Evolutionary conservation across 2,888 invertebrate genomes (phyloP).

Genomic region (Oegoconia quadripuncta): DNA sequence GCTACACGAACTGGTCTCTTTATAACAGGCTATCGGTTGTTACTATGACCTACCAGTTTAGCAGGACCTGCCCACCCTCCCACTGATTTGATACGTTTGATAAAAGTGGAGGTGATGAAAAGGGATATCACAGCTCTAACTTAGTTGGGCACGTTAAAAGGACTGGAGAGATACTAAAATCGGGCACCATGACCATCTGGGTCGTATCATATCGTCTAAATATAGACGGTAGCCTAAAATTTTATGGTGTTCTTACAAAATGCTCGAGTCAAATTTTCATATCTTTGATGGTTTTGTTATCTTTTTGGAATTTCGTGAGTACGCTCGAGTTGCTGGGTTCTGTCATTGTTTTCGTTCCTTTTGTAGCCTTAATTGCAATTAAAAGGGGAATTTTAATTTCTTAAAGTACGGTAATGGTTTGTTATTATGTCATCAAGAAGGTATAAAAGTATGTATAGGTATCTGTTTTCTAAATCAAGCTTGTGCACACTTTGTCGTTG

Average conservation of each 20-base stretch:
- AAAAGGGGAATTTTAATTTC: too few relatives aligned
- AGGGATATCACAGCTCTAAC: slow-evolving; percentile 49
- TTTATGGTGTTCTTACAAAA: slow-evolving; percentile 62
- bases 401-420: too few relatives aligned
- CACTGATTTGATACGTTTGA: slow-evolving; percentile 31
- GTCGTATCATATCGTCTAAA: slow-evolving; percentile 70
- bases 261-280: slow-evolving; percentile 40
- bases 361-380: slow-evolving; percentile 16
- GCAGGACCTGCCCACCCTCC: slow-evolving; percentile 43
- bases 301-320: neutral
- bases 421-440: too few relatives aligned
- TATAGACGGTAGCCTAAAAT: slow-evolving; percentile 62
- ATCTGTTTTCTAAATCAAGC: too few relatives aligned
- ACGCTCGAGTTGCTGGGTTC: too few relatives aligned
- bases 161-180: slow-evolving; percentile 73
- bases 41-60: slow-evolving; percentile 51
- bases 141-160: slow-evolving; percentile 56
- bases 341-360: slow-evolving; percentile 24
- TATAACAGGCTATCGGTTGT: slow-evolving; percentile 70
- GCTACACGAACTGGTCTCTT: slow-evolving; percentile 58
- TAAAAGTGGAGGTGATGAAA: slow-evolving; percentile 37
- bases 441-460: too few relatives aligned
- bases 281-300: slow-evolving; percentile 18
- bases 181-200: slow-evolving; percentile 73
- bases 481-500: too few relatives aligned